A percentile compares a stretch with the other conserved stretches of the same genome.
phyloP scores from a whole-genome alignment of 2,888 invertebrate species.

The Phyto melanocephala region DNA sequence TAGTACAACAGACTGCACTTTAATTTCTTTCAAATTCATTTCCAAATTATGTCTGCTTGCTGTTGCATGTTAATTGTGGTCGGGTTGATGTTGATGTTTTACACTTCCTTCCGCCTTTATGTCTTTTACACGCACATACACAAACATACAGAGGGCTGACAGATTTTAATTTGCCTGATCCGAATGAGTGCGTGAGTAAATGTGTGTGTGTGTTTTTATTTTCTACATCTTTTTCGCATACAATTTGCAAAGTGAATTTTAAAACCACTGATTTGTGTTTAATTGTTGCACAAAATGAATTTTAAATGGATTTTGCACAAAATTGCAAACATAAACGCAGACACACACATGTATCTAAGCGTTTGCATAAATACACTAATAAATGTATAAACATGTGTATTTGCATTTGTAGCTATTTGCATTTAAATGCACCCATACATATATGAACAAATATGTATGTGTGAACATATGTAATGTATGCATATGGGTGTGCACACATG shows the following conservation, averaged over 20 bases:
- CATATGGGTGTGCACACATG: not conserved
- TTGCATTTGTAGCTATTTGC: not conserved
- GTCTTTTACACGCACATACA: slow-evolving; percentile 10
- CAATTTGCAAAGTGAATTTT: slow-evolving; percentile 57
- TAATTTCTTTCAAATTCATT: slow-evolving; percentile 24
- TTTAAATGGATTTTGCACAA: slow-evolving; percentile 67
- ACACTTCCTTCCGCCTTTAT: slow-evolving; percentile 46
- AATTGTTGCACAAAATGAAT: slow-evolving; percentile 73
- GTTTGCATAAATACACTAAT: not conserved
- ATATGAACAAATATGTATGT: slow-evolving; percentile 12
- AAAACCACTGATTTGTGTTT: slow-evolving; percentile 74
- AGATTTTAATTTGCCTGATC: not conserved
- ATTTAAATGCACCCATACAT: not conserved
- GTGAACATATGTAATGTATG: no score
- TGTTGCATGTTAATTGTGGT: slow-evolving; percentile 58
- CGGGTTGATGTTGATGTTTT: slow-evolving; percentile 40
- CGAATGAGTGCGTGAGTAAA: not conserved
- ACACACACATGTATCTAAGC: not conserved
- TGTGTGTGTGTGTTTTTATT: not conserved
- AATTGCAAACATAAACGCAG: not conserved
- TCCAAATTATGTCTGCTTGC: slow-evolving; percentile 52
- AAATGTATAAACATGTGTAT: slow-evolving; percentile 34
- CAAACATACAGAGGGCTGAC: not conserved
- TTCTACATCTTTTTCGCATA: not conserved
- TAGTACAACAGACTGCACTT: not conserved